Base-by-base conservation (phyloP, 1,140 invertebrate genomes). In the Heliconius hermathena region DNA sequence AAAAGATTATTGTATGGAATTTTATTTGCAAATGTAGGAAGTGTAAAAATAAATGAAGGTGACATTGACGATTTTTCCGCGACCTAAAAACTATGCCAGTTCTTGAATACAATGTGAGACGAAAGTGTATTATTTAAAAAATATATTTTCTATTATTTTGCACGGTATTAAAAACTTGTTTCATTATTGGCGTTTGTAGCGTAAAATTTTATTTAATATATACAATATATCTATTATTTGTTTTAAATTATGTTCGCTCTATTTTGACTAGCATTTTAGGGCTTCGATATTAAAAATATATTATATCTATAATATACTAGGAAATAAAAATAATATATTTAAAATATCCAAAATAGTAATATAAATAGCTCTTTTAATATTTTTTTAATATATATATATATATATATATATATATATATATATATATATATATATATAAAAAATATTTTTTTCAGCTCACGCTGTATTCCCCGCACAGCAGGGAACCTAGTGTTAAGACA, bases 1-100 rank as follows among this genome's bases (percentile, higher is more conserved):
- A 6, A 66, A 13, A 29, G 1, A 60, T 4, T 29, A 71, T 78
- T 57, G 75, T 60, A 38, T 41, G 36, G 41, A 41, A 13, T n/a
- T 33, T 18, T 71, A 71, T 22, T 66, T 70, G 57, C 71, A n/a
- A 81, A 84, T 84, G 72, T 81, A 85, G 84, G 84, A 87, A 89
- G 84, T 84, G 77, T 88, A 89, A 81, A 90, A 88, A 91, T 91
- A 93, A 87, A 88, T 85, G 82, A 85, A 89, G 85, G 85, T 92
- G 91, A 90, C 91, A 91, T 93, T 92, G 90, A 88, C 83, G 84
- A 87, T 84, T 86, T 90, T 93, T 89, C 90, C 88, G 89, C 88
- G 80, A 86, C 82, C 84, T 84, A 83, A 84, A 85, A 92, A 89
- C 81, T 87, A 90, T 90, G 88, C 85, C 89, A 90, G 82, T 81